These are phyloP conservation scores for Parazoanthus swiftii DNA, from an alignment of 92 coral and sea anemone genomes.

Conservation along the genomic window DNA sequence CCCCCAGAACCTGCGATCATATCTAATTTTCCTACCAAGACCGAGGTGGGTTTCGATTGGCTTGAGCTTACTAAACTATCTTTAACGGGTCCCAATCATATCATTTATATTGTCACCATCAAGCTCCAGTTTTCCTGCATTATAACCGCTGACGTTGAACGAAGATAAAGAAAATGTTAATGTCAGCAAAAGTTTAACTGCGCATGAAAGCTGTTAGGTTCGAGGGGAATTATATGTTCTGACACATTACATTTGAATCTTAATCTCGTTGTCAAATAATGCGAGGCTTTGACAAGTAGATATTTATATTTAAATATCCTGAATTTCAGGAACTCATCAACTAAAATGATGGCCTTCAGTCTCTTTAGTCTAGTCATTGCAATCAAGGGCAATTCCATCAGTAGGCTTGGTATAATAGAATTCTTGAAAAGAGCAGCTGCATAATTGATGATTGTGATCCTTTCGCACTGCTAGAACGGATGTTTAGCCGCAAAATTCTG, in stretches of 20 bases:
- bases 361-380: background rate
- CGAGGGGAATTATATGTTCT: background rate
- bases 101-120: conserved; percentile 5
- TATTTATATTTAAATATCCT: background rate
- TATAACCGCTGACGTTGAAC: background rate
- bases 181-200: background rate
- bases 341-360: background rate
- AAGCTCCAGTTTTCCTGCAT: background rate
- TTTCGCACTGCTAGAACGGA: conserved; percentile 12
- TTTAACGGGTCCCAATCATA: background rate
- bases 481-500: background rate
- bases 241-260: background rate
- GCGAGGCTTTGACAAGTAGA: background rate
- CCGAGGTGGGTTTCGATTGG: background rate
- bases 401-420: too few species aligned
- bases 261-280: background rate
- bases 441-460: background rate
- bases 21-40: background rate
- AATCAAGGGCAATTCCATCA: background rate
- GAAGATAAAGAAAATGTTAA: conserved; percentile 5
- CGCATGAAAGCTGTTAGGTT: background rate
- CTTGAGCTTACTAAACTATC: background rate
- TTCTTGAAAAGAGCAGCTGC: background rate
- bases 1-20: background rate
- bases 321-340: background rate